phyloP scores from a whole-genome alignment of 2,113 vertebrate genomes.

The Corythornis madagascariensis region DNA sequence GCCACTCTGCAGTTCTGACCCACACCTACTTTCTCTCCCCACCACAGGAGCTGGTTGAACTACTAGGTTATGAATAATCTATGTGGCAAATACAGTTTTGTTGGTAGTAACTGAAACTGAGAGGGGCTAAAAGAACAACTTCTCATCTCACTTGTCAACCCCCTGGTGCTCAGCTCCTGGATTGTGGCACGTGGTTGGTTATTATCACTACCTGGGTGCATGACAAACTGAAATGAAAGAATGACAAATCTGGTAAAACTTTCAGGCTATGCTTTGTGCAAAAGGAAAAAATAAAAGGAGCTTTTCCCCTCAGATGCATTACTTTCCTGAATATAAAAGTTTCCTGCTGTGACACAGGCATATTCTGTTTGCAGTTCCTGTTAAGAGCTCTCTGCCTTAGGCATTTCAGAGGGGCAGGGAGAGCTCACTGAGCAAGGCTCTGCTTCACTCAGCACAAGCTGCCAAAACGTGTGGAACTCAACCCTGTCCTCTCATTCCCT shows the following conservation, averaged over 20 bases:
- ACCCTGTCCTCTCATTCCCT: conserved; percentile 27
- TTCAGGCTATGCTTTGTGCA: neutral
- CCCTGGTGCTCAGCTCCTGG: neutral
- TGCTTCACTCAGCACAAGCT: neutral
- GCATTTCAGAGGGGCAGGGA: neutral
- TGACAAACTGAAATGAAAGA: neutral
- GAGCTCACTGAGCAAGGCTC: neutral
- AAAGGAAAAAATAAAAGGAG: neutral
- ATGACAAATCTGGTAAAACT: neutral
- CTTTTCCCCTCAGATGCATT: neutral
- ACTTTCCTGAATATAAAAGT: neutral
- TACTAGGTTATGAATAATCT: neutral
- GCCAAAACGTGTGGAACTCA: conserved; percentile 14
- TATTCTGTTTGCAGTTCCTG: neutral
- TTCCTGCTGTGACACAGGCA: neutral
- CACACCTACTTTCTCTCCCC: neutral
- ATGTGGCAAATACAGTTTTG: neutral
- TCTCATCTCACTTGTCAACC: neutral
- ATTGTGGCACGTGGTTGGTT: neutral
- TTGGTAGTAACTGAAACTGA: neutral
- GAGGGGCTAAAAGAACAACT: neutral
- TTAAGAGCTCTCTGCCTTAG: neutral
- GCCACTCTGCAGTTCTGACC: neutral
- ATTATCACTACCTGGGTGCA: neutral
- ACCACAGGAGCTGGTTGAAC: neutral